Conservation (phyloP, 2,113 vertebrate species). For the Arothron firmamentum region DNA sequence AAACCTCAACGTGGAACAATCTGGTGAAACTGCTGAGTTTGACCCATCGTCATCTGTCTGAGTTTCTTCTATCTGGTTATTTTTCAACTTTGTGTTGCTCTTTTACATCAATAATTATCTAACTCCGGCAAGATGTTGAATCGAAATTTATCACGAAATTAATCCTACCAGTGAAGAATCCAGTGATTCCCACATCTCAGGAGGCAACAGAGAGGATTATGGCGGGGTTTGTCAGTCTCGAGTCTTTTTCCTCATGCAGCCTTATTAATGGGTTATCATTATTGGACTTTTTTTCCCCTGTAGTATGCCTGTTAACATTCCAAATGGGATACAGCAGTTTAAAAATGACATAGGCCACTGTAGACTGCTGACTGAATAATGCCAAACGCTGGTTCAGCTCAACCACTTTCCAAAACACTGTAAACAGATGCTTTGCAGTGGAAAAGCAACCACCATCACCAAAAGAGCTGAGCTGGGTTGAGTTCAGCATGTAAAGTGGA, state of each 20-base stretch:
- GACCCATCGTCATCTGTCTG: constrained; percentile 32
- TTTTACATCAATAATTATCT: neutral
- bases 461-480: too few species aligned
- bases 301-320: neutral
- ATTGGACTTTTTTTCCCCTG: constrained; percentile 16
- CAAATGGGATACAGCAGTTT: too few species aligned
- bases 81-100: constrained; percentile 13
- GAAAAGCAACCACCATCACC: too few species aligned
- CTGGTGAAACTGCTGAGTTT: constrained; percentile 41
- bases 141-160: constrained; percentile 5
- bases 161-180: constrained; percentile 11
- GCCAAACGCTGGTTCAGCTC: too few species aligned
- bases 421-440: too few species aligned
- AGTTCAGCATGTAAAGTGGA: too few species aligned
- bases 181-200: constrained; percentile 16
- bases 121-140: constrained; percentile 1
- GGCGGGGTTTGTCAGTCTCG: constrained; percentile 1
- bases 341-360: too few species aligned
- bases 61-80: constrained; percentile 17
- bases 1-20: constrained; percentile 53
- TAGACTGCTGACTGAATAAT: too few species aligned
- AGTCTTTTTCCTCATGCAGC: neutral
- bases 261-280: constrained; percentile 28
- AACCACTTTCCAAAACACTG: too few species aligned
- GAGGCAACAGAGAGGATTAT: constrained; percentile 44